These are phyloP conservation scores for Temnopleurus reevesii DNA, from an alignment of 53 echinoderm and acorn worm genomes.

Conservation along the genomic window DNA sequence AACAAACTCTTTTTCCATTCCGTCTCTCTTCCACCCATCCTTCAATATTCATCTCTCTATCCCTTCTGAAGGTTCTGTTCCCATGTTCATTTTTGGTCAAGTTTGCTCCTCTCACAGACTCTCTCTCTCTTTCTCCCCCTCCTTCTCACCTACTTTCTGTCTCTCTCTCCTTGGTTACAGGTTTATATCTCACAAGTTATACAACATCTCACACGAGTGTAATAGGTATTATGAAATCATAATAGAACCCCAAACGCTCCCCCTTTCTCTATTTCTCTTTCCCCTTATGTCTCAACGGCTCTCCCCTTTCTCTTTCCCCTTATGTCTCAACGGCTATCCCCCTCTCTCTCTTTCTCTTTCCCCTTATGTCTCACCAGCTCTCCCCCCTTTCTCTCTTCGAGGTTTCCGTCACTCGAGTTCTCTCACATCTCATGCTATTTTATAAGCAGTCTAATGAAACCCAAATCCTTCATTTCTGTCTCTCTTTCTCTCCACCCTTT, in stretches of 20 bases:
- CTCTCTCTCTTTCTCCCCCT: background rate
- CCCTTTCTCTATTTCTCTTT: background rate
- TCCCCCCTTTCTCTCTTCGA: background rate
- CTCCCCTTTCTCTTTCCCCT: background rate
- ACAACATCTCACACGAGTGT: too few species aligned
- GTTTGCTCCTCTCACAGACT: background rate
- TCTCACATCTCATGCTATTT: background rate
- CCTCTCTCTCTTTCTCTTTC: background rate
- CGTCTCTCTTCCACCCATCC: too few species aligned
- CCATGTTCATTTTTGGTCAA: background rate
- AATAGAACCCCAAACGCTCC: background rate
- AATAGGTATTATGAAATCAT: too few species aligned
- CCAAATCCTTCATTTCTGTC: background rate
- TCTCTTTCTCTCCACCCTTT: background rate
- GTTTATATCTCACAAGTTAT: too few species aligned
- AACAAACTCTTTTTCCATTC: background rate
- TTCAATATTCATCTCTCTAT: too few species aligned
- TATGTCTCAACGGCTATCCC: background rate
- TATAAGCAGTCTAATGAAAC: background rate
- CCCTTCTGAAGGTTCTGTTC: too few species aligned
- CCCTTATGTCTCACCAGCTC: background rate
- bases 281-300: background rate
- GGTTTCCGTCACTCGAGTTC: background rate
- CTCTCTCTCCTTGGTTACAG: too few species aligned
- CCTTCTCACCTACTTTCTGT: background rate